A percentile compares a stretch with the other conserved stretches of the same genome.
Conservation (phyloP, 2,888 invertebrate genomes). For the Conus canariensis region DNA sequence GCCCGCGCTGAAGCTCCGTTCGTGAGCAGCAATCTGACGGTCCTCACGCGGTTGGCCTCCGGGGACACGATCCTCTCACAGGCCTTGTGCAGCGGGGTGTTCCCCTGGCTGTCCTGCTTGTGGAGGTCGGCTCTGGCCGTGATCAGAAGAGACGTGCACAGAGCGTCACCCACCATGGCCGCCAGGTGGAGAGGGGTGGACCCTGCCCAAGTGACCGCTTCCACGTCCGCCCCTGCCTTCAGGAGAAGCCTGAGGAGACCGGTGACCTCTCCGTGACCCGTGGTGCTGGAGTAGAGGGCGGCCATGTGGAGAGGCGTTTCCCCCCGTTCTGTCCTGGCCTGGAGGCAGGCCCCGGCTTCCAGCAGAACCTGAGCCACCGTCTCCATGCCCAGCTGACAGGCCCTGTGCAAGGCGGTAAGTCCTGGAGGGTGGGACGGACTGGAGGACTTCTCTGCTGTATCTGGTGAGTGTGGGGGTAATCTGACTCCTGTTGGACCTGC, state of each 20-base stretch:
- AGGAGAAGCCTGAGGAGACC: slow-evolving; percentile 46
- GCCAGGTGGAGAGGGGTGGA: slow-evolving; percentile 42
- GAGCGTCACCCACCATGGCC: slow-evolving; percentile 39
- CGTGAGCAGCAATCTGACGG: slow-evolving; percentile 49
- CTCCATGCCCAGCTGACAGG: slow-evolving; percentile 60
- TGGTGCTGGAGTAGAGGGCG: slow-evolving; percentile 33
- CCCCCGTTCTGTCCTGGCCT: slow-evolving; percentile 41
- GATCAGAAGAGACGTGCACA: slow-evolving; percentile 38
- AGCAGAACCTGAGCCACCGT: slow-evolving; percentile 59
- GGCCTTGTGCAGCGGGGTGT: slow-evolving; percentile 39
- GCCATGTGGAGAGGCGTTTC: slow-evolving; percentile 44
- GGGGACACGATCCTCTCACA: slow-evolving; percentile 40
- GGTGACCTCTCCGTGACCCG: slow-evolving; percentile 18
- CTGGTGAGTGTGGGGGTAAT: neutral
- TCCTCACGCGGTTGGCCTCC: slow-evolving; percentile 21
- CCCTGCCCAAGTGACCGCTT: slow-evolving; percentile 25
- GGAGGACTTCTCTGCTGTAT: neutral
- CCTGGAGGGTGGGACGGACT: too few species aligned
- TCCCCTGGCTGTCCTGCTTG: slow-evolving; percentile 23
- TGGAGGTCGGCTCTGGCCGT: slow-evolving; percentile 35
- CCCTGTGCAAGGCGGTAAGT: slow-evolving; percentile 62
- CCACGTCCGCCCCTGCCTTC: slow-evolving; percentile 33
- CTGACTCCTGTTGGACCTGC: neutral
- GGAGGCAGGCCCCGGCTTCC: slow-evolving; percentile 61
- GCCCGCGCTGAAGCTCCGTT: slow-evolving; percentile 62